Evolutionary conservation across 2,888 invertebrate species (phyloP).

Genomic region (Polymixis lichenea): DNA sequence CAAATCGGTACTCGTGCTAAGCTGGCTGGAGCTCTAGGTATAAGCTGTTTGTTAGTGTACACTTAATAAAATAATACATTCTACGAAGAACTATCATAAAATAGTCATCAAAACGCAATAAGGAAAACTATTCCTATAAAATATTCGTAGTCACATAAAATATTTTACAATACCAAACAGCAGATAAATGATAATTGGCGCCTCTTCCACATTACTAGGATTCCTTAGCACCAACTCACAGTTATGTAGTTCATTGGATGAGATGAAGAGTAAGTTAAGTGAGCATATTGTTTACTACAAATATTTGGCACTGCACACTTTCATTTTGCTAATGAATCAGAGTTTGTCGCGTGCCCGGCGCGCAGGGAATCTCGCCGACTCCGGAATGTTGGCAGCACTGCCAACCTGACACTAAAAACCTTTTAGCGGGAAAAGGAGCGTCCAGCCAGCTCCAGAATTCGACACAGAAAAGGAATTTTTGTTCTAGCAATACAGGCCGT

Average conservation of each 20-base stretch:
- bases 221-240: constrained; percentile 58
- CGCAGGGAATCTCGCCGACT: constrained; percentile 66
- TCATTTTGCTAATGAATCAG: constrained; percentile 73
- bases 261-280: constrained; percentile 53
- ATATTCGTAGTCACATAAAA: constrained; percentile 33
- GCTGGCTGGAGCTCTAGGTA: neutral
- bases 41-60: constrained; percentile 1
- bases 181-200: constrained; percentile 54
- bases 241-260: constrained; percentile 34
- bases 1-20: no score
- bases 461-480: constrained; percentile 7
- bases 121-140: no score
- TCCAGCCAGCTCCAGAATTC: constrained; percentile 34
- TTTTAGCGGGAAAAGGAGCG: constrained; percentile 44
- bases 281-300: constrained; percentile 67
- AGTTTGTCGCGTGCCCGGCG: constrained; percentile 64
- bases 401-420: constrained; percentile 67
- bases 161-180: constrained; percentile 50
- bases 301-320: constrained; percentile 70
- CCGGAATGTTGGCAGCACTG: constrained; percentile 70
- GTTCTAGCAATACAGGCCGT: neutral
- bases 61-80: constrained; percentile 25
- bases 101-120: constrained; percentile 35
- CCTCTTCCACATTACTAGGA: constrained; percentile 45
- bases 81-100: constrained; percentile 27